Conservation (phyloP, 37 sponge, comb jelly and placozoan species). For the Haliclona indistincta region DNA sequence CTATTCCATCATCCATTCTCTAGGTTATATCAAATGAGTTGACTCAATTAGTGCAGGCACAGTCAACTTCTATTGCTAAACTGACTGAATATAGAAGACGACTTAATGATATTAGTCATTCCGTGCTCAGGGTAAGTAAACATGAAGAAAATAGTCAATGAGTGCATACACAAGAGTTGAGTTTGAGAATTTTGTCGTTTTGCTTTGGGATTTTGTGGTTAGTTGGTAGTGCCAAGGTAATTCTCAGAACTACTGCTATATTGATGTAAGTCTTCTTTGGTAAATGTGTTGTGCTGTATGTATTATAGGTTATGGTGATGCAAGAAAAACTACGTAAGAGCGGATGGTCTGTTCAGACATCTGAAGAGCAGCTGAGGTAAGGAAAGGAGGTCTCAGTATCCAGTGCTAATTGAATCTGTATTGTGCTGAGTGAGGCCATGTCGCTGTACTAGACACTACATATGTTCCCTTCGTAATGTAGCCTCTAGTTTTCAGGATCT, state of each 20-base stretch:
- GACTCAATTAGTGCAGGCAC: slow-evolving; percentile 39
- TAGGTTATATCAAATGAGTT: slow-evolving; percentile 60
- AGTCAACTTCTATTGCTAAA: slow-evolving; percentile 61
- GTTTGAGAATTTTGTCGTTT: too few relatives aligned
- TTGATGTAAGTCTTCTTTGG: background rate
- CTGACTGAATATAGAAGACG: slow-evolving; percentile 68
- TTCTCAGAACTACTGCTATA: too few relatives aligned
- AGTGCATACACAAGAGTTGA: too few relatives aligned
- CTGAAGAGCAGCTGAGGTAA: slow-evolving; percentile 91
- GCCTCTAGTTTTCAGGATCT: too few relatives aligned
- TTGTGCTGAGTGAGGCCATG: too few relatives aligned
- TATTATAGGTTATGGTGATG: slow-evolving; percentile 86
- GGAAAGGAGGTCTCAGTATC: slow-evolving; percentile 25
- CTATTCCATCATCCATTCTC: background rate
- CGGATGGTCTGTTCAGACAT: slow-evolving; percentile 91
- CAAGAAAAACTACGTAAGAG: slow-evolving; percentile 87
- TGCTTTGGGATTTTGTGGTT: background rate
- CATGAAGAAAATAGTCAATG: too few relatives aligned
- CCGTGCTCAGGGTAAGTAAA: slow-evolving; percentile 54
- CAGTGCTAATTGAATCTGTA: too few relatives aligned
- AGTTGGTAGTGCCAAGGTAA: background rate
- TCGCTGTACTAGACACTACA: too few relatives aligned
- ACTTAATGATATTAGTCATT: slow-evolving; percentile 47
- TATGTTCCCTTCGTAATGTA: too few relatives aligned
- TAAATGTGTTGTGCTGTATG: background rate